phyloP scores from a whole-genome alignment of 2,888 invertebrate genomes.

The Druceiella hillmani region DNA sequence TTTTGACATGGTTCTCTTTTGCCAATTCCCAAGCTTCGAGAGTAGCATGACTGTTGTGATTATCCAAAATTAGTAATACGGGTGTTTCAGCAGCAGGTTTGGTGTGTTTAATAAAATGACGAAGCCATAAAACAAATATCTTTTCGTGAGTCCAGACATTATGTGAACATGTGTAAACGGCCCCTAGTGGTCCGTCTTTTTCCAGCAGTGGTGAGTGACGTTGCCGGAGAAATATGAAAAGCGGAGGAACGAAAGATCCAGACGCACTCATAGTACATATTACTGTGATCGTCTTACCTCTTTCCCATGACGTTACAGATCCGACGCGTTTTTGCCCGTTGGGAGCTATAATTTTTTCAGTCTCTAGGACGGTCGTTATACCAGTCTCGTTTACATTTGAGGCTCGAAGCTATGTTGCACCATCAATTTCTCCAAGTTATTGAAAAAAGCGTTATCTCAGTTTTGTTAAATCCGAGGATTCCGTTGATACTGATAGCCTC shows the following conservation, averaged over 20 bases:
- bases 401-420: conserved; percentile 11
- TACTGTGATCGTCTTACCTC: conserved; percentile 19
- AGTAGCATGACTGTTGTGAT: conserved; percentile 14
- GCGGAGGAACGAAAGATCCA: conserved; percentile 18
- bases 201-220: conserved; percentile 19
- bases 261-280: conserved; percentile 22
- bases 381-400: conserved; percentile 21
- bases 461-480: conserved; percentile 20
- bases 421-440: conserved; percentile 17
- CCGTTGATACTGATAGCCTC: no score
- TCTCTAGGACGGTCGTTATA: no score
- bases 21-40: conserved; percentile 10
- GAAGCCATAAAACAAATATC: conserved; percentile 9
- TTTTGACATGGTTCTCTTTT: no score
- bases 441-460: conserved; percentile 17
- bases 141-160: conserved; percentile 16
- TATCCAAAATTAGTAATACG: conserved; percentile 13
- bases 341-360: conserved; percentile 18
- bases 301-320: conserved; percentile 18
- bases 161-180: conserved; percentile 18
- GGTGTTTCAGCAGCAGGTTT: conserved; percentile 12
- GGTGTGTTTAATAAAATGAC: conserved; percentile 8
- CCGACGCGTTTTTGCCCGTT: conserved; percentile 19
- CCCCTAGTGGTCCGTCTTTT: conserved; percentile 18
- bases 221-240: conserved; percentile 21